These are phyloP conservation scores for Orthonychiurus folsomi DNA, from an alignment of 2,888 invertebrate species.

Conservation along the genomic window DNA sequence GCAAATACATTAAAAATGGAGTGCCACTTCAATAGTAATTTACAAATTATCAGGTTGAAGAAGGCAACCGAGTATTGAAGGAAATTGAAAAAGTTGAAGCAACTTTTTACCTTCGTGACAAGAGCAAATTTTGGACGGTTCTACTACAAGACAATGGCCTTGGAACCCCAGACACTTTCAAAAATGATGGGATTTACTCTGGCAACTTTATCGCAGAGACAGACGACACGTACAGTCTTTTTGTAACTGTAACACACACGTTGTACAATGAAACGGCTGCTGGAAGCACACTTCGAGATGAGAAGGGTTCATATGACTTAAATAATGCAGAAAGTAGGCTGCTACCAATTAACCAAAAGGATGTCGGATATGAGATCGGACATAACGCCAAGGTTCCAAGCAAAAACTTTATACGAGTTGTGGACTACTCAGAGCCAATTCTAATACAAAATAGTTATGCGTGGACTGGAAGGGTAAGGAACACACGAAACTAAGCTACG, in stretches of 20 bases:
- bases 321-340: not conserved
- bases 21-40: too few species aligned
- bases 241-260: not conserved
- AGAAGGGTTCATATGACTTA: not conserved
- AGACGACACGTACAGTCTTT: not conserved
- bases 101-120: not conserved
- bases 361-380: not conserved
- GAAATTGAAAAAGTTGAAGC: not conserved
- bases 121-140: not conserved
- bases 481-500: not conserved
- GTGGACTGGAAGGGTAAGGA: not conserved
- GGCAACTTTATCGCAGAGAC: not conserved
- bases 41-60: too few species aligned
- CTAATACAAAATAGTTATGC: not conserved
- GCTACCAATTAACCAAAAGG: not conserved
- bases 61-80: not conserved
- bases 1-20: too few species aligned
- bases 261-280: not conserved
- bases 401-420: not conserved
- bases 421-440: not conserved
- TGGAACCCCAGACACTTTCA: not conserved
- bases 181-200: not conserved
- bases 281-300: not conserved
- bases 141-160: not conserved
- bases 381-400: not conserved